phyloP scores from a whole-genome alignment of 2,797 vertebrate genomes.

The Squalus acanthias region DNA sequence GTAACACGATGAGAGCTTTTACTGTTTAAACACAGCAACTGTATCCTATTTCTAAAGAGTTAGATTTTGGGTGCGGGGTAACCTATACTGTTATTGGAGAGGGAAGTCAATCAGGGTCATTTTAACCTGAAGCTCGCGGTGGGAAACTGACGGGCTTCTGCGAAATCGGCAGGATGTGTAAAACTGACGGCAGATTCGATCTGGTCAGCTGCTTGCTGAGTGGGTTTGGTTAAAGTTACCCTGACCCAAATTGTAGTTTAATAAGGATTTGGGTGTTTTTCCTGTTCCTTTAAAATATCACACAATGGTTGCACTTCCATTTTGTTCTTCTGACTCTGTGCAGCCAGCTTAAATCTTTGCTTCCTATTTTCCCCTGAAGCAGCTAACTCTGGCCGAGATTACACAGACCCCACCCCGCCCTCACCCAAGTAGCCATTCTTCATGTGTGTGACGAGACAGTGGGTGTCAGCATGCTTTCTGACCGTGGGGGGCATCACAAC shows the following conservation, averaged over 20 bases:
- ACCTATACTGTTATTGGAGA: not conserved
- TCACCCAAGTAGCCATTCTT: not conserved
- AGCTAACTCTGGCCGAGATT: not conserved
- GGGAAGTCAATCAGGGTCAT: not conserved
- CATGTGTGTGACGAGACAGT: not conserved
- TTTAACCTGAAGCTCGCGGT: not conserved
- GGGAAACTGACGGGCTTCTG: not conserved
- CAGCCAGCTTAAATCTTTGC: not conserved
- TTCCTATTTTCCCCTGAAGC: not conserved
- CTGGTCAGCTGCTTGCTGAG: not conserved
- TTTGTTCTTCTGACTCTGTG: not conserved
- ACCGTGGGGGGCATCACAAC: not conserved
- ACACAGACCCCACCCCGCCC: not conserved
- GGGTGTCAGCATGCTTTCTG: not conserved
- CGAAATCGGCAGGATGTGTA: not conserved
- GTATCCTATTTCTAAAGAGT: not conserved
- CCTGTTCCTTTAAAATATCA: not conserved
- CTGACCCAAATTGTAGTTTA: not conserved
- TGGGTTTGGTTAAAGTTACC: not conserved
- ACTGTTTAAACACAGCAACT: not conserved
- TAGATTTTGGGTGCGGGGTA: not conserved
- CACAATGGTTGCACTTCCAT: not conserved
- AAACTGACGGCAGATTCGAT: not conserved
- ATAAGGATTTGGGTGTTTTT: not conserved
- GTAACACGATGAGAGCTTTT: not conserved